Percentiles rank a stretch among this genome's conserved stretches.
These are phyloP conservation scores for Eilema depressum DNA, from an alignment of 2,888 invertebrate species.

Conservation along the genomic window DNA sequence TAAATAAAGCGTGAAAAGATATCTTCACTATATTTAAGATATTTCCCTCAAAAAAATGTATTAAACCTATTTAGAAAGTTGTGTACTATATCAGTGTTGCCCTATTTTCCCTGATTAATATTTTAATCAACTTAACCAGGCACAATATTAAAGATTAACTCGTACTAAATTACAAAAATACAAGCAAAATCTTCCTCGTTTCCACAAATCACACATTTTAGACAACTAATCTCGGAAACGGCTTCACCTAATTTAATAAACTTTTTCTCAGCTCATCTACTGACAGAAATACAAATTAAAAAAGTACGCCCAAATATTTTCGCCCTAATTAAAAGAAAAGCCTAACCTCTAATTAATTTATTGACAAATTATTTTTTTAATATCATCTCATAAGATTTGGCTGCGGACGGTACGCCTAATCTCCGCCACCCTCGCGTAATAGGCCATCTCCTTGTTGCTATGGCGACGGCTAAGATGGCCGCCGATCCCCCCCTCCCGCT, in stretches of 20 bases:
- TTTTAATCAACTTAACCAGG: slow-evolving; percentile 11
- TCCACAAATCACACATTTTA: slow-evolving; percentile 40
- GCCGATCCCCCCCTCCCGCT: slow-evolving; percentile 67
- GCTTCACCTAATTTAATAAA: slow-evolving; percentile 44
- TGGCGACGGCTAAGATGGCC: slow-evolving; percentile 83
- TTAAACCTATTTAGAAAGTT: not conserved
- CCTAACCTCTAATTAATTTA: slow-evolving; percentile 48
- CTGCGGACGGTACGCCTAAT: slow-evolving; percentile 81
- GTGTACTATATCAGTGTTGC: not conserved
- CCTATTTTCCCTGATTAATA: not conserved
- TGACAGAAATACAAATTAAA: slow-evolving; percentile 30
- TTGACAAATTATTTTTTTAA: slow-evolving; percentile 53
- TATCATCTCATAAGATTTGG: slow-evolving; percentile 48
- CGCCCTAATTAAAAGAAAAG: slow-evolving; percentile 47
- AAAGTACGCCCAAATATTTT: slow-evolving; percentile 28
- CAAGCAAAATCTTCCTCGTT: slow-evolving; percentile 33
- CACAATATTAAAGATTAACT: not conserved
- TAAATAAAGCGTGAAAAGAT: too few relatives aligned
- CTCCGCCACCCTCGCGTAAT: slow-evolving; percentile 85
- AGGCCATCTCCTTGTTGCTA: slow-evolving; percentile 85
- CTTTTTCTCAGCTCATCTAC: slow-evolving; percentile 29
- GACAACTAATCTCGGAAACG: slow-evolving; percentile 30
- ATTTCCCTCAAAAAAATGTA: not conserved
- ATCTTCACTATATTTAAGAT: not conserved
- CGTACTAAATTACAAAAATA: slow-evolving; percentile 24